Evolutionary conservation across 2,797 vertebrate genomes (phyloP).

Genomic region (Prionace glauca): DNA sequence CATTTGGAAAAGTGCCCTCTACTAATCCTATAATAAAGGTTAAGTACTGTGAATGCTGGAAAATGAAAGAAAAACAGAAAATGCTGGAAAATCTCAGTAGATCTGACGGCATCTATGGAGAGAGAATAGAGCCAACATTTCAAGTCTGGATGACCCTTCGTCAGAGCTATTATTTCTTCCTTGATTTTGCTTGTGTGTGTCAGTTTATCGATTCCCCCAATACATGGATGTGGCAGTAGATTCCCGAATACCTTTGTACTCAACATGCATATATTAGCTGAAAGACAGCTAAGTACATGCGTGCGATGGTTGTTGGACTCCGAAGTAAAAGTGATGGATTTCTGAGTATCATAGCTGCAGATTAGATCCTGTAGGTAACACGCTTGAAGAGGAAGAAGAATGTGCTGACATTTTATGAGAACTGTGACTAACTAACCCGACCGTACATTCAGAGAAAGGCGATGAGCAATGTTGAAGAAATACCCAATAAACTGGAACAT

Average conservation of each 20-base stretch:
- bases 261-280: no score
- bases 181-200: not conserved
- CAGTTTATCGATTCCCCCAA: not conserved
- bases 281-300: no score
- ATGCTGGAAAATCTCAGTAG: no score
- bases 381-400: not conserved
- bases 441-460: not conserved
- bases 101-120: no score
- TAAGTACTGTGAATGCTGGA: no score
- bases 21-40: no score
- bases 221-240: not conserved
- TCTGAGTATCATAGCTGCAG: not conserved
- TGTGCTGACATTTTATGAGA: constrained; percentile 19
- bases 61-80: no score
- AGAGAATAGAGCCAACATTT: no score
- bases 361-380: not conserved
- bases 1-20: not conserved
- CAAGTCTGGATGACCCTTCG: no score
- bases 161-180: not conserved
- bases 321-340: not conserved
- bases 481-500: constrained; percentile 4
- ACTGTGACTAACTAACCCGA: constrained; percentile 23
- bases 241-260: not conserved
- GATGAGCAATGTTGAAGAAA: constrained; percentile 36
- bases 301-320: not conserved